These are phyloP conservation scores for Podiceps cristatus DNA, from an alignment of 2,113 vertebrate genomes.

Conservation along the genomic window DNA sequence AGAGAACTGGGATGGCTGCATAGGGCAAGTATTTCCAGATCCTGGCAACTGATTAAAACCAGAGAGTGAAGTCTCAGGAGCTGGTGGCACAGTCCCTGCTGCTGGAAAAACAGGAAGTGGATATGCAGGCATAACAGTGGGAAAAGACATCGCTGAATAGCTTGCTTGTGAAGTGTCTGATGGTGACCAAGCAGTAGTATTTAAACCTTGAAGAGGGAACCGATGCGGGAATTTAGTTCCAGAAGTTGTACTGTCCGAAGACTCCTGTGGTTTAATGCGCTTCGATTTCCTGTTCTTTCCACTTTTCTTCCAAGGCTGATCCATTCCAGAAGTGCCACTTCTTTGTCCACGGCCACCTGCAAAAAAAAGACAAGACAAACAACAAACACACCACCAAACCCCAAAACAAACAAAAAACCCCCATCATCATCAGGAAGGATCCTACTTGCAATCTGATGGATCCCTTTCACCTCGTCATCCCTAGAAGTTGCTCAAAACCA, in stretches of 20 bases:
- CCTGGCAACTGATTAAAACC: conserved; percentile 73
- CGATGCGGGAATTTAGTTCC: conserved; percentile 78
- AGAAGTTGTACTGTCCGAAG: conserved; percentile 86
- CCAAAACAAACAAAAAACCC: too few relatives aligned
- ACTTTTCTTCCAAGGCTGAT: conserved; percentile 75
- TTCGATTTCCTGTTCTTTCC: conserved; percentile 87
- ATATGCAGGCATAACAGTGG: conserved; percentile 83
- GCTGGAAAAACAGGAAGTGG: conserved; percentile 83
- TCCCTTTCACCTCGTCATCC: background rate
- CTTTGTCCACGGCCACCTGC: conserved; percentile 65
- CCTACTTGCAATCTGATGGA: background rate
- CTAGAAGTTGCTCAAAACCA: background rate
- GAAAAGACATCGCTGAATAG: conserved; percentile 83
- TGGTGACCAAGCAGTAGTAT: conserved; percentile 88
- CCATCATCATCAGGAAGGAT: background rate
- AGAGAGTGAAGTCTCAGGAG: conserved; percentile 65
- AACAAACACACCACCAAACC: background rate
- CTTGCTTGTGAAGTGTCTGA: conserved; percentile 87
- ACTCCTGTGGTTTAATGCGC: conserved; percentile 85
- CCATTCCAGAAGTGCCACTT: conserved; percentile 38
- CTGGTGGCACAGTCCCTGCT: conserved; percentile 48
- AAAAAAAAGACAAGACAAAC: background rate
- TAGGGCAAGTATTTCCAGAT: conserved; percentile 68
- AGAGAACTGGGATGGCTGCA: conserved; percentile 74
- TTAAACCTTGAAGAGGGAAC: conserved; percentile 84